phyloP scores from a whole-genome alignment of 30 jellyfish, hydroid and myxozoan genomes.

The Aurelia sp. region DNA sequence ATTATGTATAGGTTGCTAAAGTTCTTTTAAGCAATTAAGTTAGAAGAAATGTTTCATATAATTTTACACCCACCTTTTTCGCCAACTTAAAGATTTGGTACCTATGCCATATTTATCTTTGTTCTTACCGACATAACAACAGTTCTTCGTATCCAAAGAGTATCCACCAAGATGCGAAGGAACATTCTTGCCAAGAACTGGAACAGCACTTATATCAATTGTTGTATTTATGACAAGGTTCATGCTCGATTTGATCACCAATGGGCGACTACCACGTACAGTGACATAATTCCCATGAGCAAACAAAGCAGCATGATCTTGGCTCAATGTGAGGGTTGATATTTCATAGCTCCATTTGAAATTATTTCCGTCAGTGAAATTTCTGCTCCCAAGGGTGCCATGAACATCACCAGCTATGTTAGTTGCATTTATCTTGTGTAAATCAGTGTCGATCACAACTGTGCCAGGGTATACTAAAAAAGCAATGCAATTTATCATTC shows the following conservation, averaged over 20 bases:
- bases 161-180: slow-evolving; percentile 41
- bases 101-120: no score
- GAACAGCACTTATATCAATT: slow-evolving; percentile 21
- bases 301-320: background rate
- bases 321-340: background rate
- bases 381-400: background rate
- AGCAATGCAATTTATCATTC: no score
- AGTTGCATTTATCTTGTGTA: no score
- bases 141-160: slow-evolving; percentile 6
- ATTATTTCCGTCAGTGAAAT: slow-evolving; percentile 9
- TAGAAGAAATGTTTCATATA: no score
- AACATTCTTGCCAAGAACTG: background rate
- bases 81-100: no score
- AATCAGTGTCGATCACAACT: no score
- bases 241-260: slow-evolving; percentile 6
- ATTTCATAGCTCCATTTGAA: slow-evolving; percentile 17
- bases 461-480: no score
- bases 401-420: background rate
- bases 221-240: slow-evolving; percentile 23
- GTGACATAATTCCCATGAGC: background rate
- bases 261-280: slow-evolving; percentile 31
- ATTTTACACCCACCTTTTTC: no score
- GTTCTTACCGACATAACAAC: slow-evolving; percentile 68
- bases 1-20: no score
- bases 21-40: no score